Evolutionary conservation across 2,888 invertebrate species (phyloP).

Genomic region (Hyppa rectilinea): DNA sequence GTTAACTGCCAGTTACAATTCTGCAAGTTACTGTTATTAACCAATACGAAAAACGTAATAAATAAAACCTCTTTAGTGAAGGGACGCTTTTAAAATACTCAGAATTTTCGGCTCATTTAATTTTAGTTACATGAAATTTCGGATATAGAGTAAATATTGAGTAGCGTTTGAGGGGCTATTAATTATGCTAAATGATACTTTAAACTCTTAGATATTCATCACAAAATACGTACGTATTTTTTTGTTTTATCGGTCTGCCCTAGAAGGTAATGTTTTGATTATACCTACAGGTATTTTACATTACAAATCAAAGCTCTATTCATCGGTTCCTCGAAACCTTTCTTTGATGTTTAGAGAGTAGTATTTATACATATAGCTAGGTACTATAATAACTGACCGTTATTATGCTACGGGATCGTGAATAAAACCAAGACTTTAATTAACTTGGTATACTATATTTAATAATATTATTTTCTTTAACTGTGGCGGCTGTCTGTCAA

Average conservation of each 20-base stretch:
- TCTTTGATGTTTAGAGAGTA: background rate
- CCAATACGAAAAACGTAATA: slow-evolving; percentile 43
- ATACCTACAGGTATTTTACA: background rate
- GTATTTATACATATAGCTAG: background rate
- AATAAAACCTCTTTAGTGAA: slow-evolving; percentile 37
- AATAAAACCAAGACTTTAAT: too few species aligned
- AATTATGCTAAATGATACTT: background rate
- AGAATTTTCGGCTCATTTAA: slow-evolving; percentile 16
- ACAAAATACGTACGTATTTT: background rate
- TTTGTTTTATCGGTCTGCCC: background rate
- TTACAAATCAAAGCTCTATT: background rate
- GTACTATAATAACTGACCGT: too few species aligned
- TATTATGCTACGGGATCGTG: too few species aligned
- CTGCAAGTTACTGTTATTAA: slow-evolving; percentile 59
- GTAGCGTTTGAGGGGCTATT: background rate
- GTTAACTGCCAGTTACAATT: slow-evolving; percentile 63
- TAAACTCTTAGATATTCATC: background rate
- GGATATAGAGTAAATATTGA: background rate
- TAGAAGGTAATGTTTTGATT: background rate
- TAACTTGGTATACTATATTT: too few species aligned
- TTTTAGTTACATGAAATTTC: slow-evolving; percentile 9
- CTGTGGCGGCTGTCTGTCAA: too few species aligned
- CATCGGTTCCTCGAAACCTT: background rate
- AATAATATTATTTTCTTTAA: too few species aligned
- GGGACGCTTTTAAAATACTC: slow-evolving; percentile 6